Percentiles rank a stretch among this genome's conserved stretches.
These are phyloP conservation scores for Lamellibrachia luymesi DNA, from an alignment of 1,140 invertebrate species.

Conservation along the genomic window DNA sequence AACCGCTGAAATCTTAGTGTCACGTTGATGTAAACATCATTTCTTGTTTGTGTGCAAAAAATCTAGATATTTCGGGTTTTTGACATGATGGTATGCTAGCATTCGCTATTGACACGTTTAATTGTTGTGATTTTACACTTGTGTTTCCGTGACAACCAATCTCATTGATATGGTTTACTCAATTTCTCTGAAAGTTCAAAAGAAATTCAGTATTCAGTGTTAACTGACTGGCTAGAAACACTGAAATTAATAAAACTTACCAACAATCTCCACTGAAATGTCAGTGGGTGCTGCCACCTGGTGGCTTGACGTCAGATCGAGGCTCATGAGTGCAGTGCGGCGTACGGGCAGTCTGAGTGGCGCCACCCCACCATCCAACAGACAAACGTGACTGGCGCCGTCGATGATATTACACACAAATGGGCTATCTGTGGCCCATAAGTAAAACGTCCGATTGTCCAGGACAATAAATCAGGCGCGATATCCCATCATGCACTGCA, in stretches of 20 bases:
- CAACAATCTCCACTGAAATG: not conserved
- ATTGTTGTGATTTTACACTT: no score
- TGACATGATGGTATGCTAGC: no score
- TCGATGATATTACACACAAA: not conserved
- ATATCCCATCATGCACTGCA: not conserved
- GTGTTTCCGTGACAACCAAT: no score
- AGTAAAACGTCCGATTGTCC: not conserved
- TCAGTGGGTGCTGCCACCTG: not conserved
- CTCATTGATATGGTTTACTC: no score
- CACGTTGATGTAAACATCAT: no score
- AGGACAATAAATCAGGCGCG: not conserved
- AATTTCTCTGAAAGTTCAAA: no score
- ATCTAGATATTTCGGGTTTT: no score
- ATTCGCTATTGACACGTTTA: no score
- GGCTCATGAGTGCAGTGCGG: not conserved
- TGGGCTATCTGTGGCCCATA: not conserved
- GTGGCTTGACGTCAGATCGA: not conserved
- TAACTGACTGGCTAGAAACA: no score
- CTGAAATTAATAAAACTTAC: not conserved
- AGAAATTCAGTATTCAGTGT: no score
- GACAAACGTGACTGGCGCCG: constrained; percentile 34
- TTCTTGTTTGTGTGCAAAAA: no score
- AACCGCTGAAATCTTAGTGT: no score
- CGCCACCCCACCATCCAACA: constrained; percentile 32
- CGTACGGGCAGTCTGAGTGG: not conserved